phyloP scores from a whole-genome alignment of 2,113 vertebrate species.

The Xerus inauris region DNA sequence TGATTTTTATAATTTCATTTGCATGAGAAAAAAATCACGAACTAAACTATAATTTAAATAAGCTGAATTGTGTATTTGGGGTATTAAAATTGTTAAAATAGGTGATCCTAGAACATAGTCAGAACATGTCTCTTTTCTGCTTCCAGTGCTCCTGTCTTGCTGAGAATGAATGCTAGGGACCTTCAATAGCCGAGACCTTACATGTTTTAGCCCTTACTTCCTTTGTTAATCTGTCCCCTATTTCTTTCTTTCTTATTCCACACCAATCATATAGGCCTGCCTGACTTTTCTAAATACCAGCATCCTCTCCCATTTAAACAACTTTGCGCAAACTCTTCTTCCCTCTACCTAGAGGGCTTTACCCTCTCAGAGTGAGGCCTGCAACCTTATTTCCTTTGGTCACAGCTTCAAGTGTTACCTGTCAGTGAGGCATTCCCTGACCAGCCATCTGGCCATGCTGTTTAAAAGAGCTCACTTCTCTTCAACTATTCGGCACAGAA shows the following conservation, averaged over 20 bases:
- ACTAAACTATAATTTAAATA: neutral
- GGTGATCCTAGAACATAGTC: neutral
- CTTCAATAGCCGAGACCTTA: neutral
- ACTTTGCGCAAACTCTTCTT: neutral
- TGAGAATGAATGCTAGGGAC: neutral
- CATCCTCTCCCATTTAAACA: neutral
- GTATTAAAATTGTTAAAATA: neutral
- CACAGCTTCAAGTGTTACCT: neutral
- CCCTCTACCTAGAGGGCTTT: neutral
- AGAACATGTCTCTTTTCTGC: neutral
- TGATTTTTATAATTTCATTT: neutral
- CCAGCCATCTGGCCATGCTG: neutral
- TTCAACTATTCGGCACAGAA: neutral
- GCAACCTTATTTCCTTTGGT: neutral
- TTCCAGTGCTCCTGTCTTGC: neutral
- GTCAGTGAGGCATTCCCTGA: neutral
- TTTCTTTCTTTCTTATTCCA: neutral
- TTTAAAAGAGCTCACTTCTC: neutral
- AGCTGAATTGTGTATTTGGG: neutral
- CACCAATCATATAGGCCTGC: neutral
- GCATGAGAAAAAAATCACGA: neutral
- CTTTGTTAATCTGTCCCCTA: neutral
- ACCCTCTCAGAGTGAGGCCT: neutral
- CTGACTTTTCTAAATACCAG: neutral
- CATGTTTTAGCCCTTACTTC: neutral